phyloP scores from a whole-genome alignment of 2,888 invertebrate genomes.

The Apamea epomidion region DNA sequence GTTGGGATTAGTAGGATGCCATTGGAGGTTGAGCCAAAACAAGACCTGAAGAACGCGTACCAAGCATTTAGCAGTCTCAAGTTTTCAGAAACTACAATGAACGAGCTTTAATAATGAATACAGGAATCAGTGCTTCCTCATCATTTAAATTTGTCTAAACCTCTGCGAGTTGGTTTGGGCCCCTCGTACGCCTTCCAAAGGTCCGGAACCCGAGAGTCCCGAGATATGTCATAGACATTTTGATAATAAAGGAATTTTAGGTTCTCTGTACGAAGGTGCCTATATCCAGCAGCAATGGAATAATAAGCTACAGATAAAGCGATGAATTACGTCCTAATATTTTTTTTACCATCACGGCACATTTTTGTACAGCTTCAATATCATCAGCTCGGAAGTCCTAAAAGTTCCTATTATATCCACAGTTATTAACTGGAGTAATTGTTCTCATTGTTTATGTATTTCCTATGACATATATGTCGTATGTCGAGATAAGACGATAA shows the following conservation, averaged over 20 bases:
- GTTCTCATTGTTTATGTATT: slow-evolving; percentile 40
- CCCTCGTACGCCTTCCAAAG: too few relatives aligned
- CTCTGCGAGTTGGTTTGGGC: too few relatives aligned
- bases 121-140: not conserved
- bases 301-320: not conserved
- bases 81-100: not conserved
- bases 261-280: not conserved
- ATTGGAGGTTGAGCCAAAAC: not conserved
- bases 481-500: slow-evolving; percentile 13
- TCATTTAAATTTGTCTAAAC: too few relatives aligned
- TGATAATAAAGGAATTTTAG: not conserved
- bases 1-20: slow-evolving; percentile 4
- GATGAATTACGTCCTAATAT: not conserved
- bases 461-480: slow-evolving; percentile 39
- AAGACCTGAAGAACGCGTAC: not conserved
- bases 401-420: not conserved
- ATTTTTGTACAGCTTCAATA: not conserved
- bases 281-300: not conserved
- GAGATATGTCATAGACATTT: too few relatives aligned
- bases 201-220: too few relatives aligned
- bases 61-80: too few relatives aligned
- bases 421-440: slow-evolving; percentile 15
- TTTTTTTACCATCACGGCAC: not conserved
- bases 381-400: not conserved
- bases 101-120: not conserved